Conservation (phyloP, 2,113 vertebrate species). For the Phalacrocorax pelagicus region DNA sequence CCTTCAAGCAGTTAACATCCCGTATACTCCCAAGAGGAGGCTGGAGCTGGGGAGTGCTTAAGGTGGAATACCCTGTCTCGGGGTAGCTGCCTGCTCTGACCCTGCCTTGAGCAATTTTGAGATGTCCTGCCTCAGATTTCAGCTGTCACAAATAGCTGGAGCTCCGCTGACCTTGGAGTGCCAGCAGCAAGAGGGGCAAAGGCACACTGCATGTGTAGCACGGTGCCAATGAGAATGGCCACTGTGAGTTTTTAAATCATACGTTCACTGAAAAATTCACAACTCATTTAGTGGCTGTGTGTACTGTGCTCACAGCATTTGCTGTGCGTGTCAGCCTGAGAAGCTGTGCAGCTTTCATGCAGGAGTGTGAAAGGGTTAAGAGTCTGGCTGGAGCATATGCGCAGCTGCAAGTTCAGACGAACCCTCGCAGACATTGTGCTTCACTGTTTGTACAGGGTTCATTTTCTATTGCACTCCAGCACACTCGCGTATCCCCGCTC, state of each 20-base stretch:
- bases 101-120: background rate
- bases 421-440: background rate
- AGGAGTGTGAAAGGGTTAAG: background rate
- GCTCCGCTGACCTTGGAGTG: accelerated
- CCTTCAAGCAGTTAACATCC: accelerated
- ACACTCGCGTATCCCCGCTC: accelerated
- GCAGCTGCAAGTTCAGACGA: background rate
- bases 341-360: background rate
- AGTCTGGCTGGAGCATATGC: accelerated
- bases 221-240: accelerated
- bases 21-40: background rate
- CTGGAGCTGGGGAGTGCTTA: background rate
- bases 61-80: too few species aligned
- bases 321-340: background rate
- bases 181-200: background rate
- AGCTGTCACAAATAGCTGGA: background rate
- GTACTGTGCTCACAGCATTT: accelerated
- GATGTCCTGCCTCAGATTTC: background rate
- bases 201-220: accelerated
- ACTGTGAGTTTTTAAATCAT: background rate
- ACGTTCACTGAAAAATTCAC: accelerated
- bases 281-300: accelerated
- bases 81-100: background rate
- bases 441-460: background rate
- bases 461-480: background rate